A percentile compares a stretch with the other conserved stretches of the same genome.
Conservation (phyloP, 2,113 vertebrate species). For the Tursiops truncatus region DNA sequence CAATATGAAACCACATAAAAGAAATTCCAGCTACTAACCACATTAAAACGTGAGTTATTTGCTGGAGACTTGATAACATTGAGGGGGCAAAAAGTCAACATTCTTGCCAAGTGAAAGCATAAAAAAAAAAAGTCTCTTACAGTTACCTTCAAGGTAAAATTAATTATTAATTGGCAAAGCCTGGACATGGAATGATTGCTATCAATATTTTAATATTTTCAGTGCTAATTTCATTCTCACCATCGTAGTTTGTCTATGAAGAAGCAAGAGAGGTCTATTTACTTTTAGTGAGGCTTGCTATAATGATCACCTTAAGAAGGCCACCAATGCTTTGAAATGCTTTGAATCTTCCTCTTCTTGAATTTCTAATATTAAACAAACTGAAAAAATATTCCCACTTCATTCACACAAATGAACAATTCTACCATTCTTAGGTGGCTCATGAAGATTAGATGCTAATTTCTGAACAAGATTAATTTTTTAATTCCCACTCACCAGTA, state of each 20-base stretch:
- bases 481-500: background rate
- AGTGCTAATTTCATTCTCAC: conserved; percentile 85
- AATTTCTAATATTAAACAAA: background rate
- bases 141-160: conserved; percentile 93
- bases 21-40: conserved; percentile 67
- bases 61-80: conserved; percentile 72
- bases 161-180: conserved; percentile 94
- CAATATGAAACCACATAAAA: conserved; percentile 67
- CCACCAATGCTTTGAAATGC: conserved; percentile 18
- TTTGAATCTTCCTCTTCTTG: conserved; percentile 10
- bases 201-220: conserved; percentile 95
- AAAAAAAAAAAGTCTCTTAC: conserved; percentile 83
- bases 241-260: conserved; percentile 70
- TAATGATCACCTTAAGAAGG: conserved; percentile 46
- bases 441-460: conserved; percentile 29
- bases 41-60: conserved; percentile 74
- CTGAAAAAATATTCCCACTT: background rate
- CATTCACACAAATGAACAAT: background rate
- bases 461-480: conserved; percentile 53
- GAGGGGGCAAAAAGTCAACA: conserved; percentile 77
- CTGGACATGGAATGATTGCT: conserved; percentile 89
- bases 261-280: conserved; percentile 74
- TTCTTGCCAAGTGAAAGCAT: conserved; percentile 82
- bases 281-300: conserved; percentile 38
- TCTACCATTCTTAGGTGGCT: background rate